phyloP scores from a whole-genome alignment of 2,888 invertebrate genomes.

The Plemyria rubiginata region DNA sequence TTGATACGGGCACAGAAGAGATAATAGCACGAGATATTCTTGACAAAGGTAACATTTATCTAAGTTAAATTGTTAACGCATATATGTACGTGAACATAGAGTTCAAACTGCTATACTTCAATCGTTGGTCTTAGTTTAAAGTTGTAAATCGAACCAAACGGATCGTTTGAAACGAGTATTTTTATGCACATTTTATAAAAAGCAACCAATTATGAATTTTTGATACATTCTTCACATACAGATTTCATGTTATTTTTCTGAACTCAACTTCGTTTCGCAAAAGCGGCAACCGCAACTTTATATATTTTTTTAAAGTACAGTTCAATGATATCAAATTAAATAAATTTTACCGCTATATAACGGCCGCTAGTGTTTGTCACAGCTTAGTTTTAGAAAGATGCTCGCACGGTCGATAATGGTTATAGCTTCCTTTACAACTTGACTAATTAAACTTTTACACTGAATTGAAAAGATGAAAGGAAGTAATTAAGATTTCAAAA shows the following conservation, averaged over 20 bases:
- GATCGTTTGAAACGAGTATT: too few relatives aligned
- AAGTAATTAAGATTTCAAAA: slow-evolving; percentile 49
- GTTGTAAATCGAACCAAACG: too few relatives aligned
- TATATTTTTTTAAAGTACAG: too few relatives aligned
- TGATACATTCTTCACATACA: too few relatives aligned
- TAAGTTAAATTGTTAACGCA: neutral
- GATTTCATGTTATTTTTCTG: too few relatives aligned
- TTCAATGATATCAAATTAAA: neutral
- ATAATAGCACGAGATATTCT: slow-evolving; percentile 8
- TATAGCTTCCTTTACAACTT: slow-evolving; percentile 22
- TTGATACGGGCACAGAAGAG: slow-evolving; percentile 22
- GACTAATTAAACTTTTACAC: slow-evolving; percentile 2
- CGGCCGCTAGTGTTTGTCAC: neutral
- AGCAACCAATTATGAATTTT: too few relatives aligned
- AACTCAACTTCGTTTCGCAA: too few relatives aligned
- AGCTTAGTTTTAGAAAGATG: neutral
- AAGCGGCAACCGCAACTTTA: too few relatives aligned
- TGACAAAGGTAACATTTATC: slow-evolving; percentile 4
- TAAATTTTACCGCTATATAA: neutral
- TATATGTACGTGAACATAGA: slow-evolving; percentile 11
- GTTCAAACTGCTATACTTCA: slow-evolving; percentile 12
- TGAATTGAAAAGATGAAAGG: slow-evolving; percentile 35
- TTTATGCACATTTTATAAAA: too few relatives aligned
- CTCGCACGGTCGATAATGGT: slow-evolving; percentile 6
- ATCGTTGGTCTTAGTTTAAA: too few relatives aligned